Evolutionary conservation across 2,113 vertebrate genomes (phyloP).

Genomic region (Chascanopsetta lugubris): DNA sequence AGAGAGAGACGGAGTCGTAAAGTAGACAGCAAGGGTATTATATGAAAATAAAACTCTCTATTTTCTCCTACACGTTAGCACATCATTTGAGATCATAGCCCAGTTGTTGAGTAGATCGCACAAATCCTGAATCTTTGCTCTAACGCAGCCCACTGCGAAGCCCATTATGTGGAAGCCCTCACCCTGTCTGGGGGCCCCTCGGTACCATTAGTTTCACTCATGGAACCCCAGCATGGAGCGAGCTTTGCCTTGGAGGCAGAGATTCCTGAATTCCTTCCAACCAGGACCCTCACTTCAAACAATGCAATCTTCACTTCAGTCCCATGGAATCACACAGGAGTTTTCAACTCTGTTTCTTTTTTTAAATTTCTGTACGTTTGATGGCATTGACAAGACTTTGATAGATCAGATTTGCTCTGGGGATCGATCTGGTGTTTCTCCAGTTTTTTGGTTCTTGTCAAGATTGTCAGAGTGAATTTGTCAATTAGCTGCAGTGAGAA

Average conservation of each 20-base stretch:
- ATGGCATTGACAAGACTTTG: conserved; percentile 25
- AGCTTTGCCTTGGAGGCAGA: conserved; percentile 34
- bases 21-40: conserved; percentile 4
- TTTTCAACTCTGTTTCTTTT: conserved; percentile 6
- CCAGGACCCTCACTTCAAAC: conserved; percentile 20
- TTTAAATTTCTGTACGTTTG: conserved; percentile 13
- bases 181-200: conserved; percentile 11
- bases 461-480: conserved; percentile 24
- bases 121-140: conserved; percentile 12
- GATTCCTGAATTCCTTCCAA: conserved; percentile 22
- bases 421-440: conserved; percentile 10
- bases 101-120: neutral
- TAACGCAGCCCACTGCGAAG: conserved; percentile 21
- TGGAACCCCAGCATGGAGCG: conserved; percentile 5
- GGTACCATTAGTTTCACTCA: conserved; percentile 9
- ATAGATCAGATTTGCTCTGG: conserved; percentile 20
- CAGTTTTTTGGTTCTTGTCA: conserved; percentile 12
- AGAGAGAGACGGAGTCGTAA: conserved; percentile 8
- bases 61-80: neutral
- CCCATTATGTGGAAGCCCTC: conserved; percentile 19
- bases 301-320: conserved; percentile 15
- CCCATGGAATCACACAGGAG: conserved; percentile 12
- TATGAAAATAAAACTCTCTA: conserved; percentile 2
- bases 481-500: conserved; percentile 7
- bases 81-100: conserved; percentile 2